These are phyloP conservation scores for Drosophila greeni DNA, from an alignment of 2,888 invertebrate species.

Conservation along the genomic window DNA sequence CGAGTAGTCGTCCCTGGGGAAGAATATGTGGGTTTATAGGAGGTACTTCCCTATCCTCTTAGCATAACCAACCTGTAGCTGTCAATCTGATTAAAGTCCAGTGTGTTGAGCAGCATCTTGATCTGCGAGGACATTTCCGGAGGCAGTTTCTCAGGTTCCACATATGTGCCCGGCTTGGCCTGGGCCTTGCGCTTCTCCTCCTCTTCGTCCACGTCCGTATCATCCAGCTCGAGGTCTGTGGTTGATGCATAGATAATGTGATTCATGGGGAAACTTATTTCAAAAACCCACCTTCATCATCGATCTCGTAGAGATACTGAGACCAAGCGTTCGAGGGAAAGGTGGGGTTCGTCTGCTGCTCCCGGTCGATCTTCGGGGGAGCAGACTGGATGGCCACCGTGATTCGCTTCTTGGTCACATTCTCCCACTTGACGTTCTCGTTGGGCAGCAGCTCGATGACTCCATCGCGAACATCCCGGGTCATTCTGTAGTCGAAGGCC, in stretches of 20 bases:
- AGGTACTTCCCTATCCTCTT: background rate
- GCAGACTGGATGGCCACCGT: slow-evolving; percentile 82
- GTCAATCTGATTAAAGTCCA: slow-evolving; percentile 79
- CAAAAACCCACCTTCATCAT: slow-evolving; percentile 64
- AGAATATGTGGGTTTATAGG: background rate
- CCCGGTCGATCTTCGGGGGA: slow-evolving; percentile 78
- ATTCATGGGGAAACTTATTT: background rate
- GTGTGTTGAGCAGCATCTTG: slow-evolving; percentile 70
- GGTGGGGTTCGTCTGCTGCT: slow-evolving; percentile 84
- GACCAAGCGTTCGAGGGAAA: slow-evolving; percentile 86
- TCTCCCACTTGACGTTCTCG: slow-evolving; percentile 80
- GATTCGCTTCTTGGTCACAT: slow-evolving; percentile 81
- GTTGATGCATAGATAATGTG: background rate
- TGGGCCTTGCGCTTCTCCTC: slow-evolving; percentile 44
- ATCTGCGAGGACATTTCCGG: slow-evolving; percentile 75
- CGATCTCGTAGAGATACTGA: slow-evolving; percentile 82
- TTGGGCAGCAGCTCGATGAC: slow-evolving; percentile 83
- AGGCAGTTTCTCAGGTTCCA: slow-evolving; percentile 48
- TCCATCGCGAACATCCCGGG: slow-evolving; percentile 83
- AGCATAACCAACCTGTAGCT: slow-evolving; percentile 75
- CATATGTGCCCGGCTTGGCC: slow-evolving; percentile 38
- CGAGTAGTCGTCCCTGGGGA: slow-evolving; percentile 76
- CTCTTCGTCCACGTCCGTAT: slow-evolving; percentile 67
- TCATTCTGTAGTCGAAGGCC: slow-evolving; percentile 80
- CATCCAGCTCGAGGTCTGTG: slow-evolving; percentile 64